Percentiles rank a stretch among this genome's conserved stretches.
Evolutionary conservation across 1,140 invertebrate species (phyloP).

Genomic region (Yoshiicerus persimilis): DNA sequence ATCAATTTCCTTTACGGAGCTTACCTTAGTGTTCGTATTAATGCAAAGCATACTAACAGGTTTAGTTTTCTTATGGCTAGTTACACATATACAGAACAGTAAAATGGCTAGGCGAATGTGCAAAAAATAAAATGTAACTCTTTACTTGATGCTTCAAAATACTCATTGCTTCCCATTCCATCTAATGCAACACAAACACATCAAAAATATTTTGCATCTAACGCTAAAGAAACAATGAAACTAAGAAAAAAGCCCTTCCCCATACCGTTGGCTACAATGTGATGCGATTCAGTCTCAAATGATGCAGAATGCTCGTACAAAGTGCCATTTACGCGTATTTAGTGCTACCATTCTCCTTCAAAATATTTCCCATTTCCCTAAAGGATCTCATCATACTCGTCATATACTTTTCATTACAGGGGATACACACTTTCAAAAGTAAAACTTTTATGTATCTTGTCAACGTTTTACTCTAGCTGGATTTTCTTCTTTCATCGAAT

Average conservation of each 20-base stretch:
- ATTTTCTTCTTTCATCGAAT: neutral
- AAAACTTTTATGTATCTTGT: too few relatives aligned
- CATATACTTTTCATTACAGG: neutral
- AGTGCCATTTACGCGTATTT: slow-evolving; percentile 5
- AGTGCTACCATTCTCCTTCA: neutral
- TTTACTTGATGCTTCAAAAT: neutral
- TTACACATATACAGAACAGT: too few relatives aligned
- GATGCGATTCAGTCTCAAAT: slow-evolving; percentile 20
- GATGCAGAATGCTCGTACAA: slow-evolving; percentile 16
- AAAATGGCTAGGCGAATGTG: neutral
- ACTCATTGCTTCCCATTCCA: neutral
- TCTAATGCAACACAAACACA: neutral
- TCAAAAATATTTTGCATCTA: neutral
- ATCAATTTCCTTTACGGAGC: neutral
- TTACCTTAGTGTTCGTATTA: neutral
- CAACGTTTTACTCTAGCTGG: too few relatives aligned
- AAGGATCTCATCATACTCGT: neutral
- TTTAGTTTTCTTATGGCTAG: neutral
- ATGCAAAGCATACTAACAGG: neutral
- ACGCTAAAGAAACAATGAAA: neutral
- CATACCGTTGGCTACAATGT: neutral
- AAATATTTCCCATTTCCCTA: neutral
- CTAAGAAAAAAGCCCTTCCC: neutral
- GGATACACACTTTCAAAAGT: neutral
- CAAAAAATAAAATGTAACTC: neutral